Base-by-base conservation (phyloP, 2,888 invertebrate species). In the Spilosoma lubricipeda region DNA sequence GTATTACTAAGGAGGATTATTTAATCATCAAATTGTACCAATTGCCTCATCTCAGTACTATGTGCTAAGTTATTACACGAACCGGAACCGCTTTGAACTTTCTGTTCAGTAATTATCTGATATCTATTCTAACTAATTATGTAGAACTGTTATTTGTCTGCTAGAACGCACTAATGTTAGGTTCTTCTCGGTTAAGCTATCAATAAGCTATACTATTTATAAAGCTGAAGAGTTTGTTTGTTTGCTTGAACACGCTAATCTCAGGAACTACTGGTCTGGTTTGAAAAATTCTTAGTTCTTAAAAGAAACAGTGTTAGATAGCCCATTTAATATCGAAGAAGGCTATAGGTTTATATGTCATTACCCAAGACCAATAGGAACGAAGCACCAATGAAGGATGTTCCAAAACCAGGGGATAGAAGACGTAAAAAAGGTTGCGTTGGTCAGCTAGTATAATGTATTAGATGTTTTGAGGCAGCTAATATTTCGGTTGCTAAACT, bases 1-100 rank as follows among this genome's bases (percentile, higher is more conserved):
- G 66, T 33, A 42, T 59, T 18, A 56, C 69, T 52, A 39, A 56
- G 72, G 59, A 63, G 23, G 64, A 66, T 27, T 77, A 71, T 71
- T 59, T 72, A 64, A 48, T 52, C 63, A 74, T 70, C n/a, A 70
- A 42, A 70, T 70, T 59, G 33, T 64, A 71, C 48, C 42, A n/a
- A 15, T 45, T 70, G 59, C 36, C 33, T 56, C 36, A 56, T 39
- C 20, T 36, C 18, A 56, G 52, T n/a, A 45, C 33, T n/a, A 15
- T n/a, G 15, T 33, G 39, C 18, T 63, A 30, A 30, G 13, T 66
- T 66, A 66, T 66, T 39, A 66, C 39, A 66, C 23, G n/a, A 66
- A 66, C 36, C 65, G 65, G 65, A 45, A 67, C 67, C 5, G 42
- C 11, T 67, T 27, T 27, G 13, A 67, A n/a, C 67, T 42, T 63